phyloP scores from a whole-genome alignment of 2,888 invertebrate genomes.

The Poecilus cupreus region DNA sequence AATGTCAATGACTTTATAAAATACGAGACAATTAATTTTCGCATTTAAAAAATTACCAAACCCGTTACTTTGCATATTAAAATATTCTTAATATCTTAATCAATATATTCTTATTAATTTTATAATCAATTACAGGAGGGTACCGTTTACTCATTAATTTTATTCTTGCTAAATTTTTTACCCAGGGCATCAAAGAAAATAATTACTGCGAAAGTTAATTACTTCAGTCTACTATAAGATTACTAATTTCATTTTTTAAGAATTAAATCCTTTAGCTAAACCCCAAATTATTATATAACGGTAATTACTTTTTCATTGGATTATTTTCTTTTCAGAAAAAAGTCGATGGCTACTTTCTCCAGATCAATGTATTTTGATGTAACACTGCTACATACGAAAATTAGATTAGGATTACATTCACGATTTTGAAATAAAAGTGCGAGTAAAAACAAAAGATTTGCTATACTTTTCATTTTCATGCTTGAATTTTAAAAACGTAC shows the following conservation, averaged over 20 bases:
- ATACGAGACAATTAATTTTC: background rate
- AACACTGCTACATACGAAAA: background rate
- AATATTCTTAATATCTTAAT: too few species aligned
- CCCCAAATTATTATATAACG: conserved; percentile 16
- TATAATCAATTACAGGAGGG: background rate
- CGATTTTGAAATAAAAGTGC: background rate
- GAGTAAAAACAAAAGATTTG: background rate
- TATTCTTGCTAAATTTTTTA: background rate
- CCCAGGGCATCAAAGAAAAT: background rate
- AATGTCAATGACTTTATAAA: background rate
- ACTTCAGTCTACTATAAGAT: background rate
- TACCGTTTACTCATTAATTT: background rate
- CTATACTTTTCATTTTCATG: background rate
- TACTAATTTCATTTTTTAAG: background rate
- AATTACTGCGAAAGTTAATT: conserved; percentile 5
- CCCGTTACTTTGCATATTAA: background rate
- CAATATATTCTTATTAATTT: background rate
- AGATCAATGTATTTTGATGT: background rate
- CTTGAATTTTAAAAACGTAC: background rate
- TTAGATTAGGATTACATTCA: background rate
- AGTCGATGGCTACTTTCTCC: conserved; percentile 25
- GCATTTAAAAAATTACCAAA: background rate
- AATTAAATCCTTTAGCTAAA: background rate
- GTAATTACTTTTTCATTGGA: conserved; percentile 5
- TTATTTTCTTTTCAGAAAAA: conserved; percentile 23